Percentiles rank a stretch among this genome's conserved stretches.
These are phyloP conservation scores for Melopsittacus undulatus DNA, from an alignment of 2,797 vertebrate species.

Conservation along the genomic window DNA sequence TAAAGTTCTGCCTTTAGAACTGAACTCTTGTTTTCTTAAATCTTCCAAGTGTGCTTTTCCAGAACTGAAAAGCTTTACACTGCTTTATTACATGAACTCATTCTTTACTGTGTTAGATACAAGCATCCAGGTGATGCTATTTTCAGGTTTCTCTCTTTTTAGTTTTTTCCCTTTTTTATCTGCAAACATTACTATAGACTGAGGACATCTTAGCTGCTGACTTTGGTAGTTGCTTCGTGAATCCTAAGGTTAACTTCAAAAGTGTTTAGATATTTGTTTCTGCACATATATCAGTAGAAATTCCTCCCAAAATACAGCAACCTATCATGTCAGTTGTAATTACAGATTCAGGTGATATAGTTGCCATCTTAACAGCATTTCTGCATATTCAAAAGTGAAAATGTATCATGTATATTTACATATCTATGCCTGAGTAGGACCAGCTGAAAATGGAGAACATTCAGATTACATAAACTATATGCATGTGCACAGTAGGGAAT, in stretches of 20 bases:
- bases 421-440: background rate
- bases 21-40: slow-evolving; percentile 1
- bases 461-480: background rate
- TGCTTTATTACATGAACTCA: background rate
- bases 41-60: background rate
- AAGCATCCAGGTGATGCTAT: background rate
- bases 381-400: background rate
- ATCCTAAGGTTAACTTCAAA: background rate
- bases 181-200: background rate
- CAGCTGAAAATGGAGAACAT: background rate
- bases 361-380: background rate
- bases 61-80: background rate
- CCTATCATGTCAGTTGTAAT: background rate
- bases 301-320: background rate
- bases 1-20: background rate
- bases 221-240: background rate
- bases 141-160: background rate
- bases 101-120: slow-evolving; percentile 11
- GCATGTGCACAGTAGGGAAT: background rate
- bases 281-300: background rate
- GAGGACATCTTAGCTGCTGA: background rate
- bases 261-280: background rate
- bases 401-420: background rate
- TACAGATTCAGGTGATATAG: background rate
- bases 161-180: background rate